Evolutionary conservation across 2,888 invertebrate genomes (phyloP).

Genomic region (Chymomyza fuscimana): DNA sequence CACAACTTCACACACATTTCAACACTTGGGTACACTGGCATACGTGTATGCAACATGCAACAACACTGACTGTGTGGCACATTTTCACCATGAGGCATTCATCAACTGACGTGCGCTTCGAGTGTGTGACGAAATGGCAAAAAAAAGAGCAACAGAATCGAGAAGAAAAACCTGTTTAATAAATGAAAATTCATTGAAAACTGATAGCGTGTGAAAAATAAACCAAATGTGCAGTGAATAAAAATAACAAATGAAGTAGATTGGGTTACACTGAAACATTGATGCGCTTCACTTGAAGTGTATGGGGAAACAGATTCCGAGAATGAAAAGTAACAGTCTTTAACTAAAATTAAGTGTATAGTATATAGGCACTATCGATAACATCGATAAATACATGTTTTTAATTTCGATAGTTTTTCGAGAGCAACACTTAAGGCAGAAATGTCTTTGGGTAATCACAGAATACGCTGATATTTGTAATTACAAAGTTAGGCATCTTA

Average conservation of each 20-base stretch:
- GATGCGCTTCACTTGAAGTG: constrained; percentile 20
- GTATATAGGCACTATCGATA: too few species aligned
- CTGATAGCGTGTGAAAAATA: constrained; percentile 75
- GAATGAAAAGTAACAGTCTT: too few species aligned
- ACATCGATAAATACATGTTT: too few species aligned
- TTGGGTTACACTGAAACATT: background rate
- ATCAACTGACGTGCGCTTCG: constrained; percentile 30
- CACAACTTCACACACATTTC: constrained; percentile 16
- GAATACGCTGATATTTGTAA: too few species aligned
- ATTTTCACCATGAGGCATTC: background rate
- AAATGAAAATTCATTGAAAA: constrained; percentile 73
- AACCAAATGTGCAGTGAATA: constrained; percentile 59
- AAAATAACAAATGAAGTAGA: constrained; percentile 55
- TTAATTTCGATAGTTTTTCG: too few species aligned
- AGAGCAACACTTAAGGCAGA: too few species aligned
- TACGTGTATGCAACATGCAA: background rate
- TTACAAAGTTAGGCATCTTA: too few species aligned
- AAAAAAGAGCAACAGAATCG: background rate
- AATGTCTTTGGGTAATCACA: too few species aligned
- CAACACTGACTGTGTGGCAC: too few species aligned
- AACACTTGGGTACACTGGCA: background rate
- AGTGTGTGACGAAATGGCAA: constrained; percentile 34
- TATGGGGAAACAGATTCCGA: constrained; percentile 13
- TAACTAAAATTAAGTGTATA: too few species aligned
- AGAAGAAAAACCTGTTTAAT: constrained; percentile 41